phyloP scores from a whole-genome alignment of 2,113 vertebrate species.

The Pangasianodon gigas region DNA sequence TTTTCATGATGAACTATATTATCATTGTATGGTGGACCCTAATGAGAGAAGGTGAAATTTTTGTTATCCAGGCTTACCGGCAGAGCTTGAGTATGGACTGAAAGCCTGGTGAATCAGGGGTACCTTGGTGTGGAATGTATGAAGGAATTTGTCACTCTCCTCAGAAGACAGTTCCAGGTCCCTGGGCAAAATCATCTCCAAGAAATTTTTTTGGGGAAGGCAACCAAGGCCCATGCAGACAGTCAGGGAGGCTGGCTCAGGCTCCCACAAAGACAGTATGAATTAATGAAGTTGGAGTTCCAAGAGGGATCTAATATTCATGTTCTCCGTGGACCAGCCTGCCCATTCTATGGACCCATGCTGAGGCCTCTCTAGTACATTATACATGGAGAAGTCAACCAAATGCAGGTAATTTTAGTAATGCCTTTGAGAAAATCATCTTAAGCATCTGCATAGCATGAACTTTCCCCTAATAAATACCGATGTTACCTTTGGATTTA shows the following conservation, averaged over 20 bases:
- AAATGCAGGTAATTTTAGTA: background rate
- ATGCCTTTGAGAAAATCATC: background rate
- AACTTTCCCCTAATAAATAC: background rate
- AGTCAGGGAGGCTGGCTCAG: background rate
- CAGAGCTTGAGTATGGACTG: background rate
- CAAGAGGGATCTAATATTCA: background rate
- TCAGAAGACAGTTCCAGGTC: background rate
- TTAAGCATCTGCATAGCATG: background rate
- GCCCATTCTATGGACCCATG: background rate
- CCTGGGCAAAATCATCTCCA: background rate
- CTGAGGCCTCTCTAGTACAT: background rate
- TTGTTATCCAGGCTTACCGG: background rate
- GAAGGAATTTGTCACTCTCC: background rate
- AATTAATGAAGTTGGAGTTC: background rate
- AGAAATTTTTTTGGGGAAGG: background rate
- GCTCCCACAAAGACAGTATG: background rate
- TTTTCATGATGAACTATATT: constrained; percentile 9
- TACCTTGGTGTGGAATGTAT: background rate
- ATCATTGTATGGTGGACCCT: background rate
- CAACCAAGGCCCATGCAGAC: background rate
- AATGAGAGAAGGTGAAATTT: background rate
- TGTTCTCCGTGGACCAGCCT: background rate
- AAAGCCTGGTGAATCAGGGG: background rate
- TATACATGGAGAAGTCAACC: too few relatives aligned
- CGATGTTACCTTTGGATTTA: background rate